These are phyloP conservation scores for Tiaroga cobitis DNA, from an alignment of 2,797 vertebrate species.

Conservation along the genomic window DNA sequence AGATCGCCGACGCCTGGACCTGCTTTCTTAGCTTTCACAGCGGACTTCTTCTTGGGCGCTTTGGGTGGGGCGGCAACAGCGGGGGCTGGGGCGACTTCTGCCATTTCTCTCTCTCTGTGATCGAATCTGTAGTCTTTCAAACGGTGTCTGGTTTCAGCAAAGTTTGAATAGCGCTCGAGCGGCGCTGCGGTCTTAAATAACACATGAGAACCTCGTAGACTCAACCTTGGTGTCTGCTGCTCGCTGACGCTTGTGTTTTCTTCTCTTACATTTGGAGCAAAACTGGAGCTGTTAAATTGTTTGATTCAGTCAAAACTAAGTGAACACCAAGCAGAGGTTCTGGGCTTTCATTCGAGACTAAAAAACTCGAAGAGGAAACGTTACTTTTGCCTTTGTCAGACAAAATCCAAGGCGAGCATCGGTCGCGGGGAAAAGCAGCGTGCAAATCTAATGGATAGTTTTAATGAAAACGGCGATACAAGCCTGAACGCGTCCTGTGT, in stretches of 20 bases:
- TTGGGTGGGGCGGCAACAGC: not conserved
- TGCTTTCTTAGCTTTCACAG: no score
- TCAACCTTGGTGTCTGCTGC: not conserved
- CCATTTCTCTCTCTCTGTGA: no score
- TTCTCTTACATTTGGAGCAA: not conserved
- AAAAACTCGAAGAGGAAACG: no score
- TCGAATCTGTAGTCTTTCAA: no score
- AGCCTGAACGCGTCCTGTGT: not conserved
- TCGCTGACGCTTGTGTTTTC: not conserved
- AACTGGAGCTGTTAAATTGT: not conserved
- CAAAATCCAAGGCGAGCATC: not conserved
- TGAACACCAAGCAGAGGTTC: not conserved
- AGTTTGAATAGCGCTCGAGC: accelerated
- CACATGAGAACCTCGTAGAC: no score
- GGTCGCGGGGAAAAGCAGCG: no score
- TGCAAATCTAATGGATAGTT: not conserved
- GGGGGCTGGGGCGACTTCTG: no score
- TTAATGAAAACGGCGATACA: accelerated
- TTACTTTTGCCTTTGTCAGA: no score
- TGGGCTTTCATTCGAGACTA: not conserved
- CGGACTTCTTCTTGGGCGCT: constrained; percentile 20
- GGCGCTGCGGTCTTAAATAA: no score
- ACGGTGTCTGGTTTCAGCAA: no score
- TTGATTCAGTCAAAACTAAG: not conserved
- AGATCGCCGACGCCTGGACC: no score